phyloP scores from a whole-genome alignment of 2,797 vertebrate species.

The Eulemur mongoz region DNA sequence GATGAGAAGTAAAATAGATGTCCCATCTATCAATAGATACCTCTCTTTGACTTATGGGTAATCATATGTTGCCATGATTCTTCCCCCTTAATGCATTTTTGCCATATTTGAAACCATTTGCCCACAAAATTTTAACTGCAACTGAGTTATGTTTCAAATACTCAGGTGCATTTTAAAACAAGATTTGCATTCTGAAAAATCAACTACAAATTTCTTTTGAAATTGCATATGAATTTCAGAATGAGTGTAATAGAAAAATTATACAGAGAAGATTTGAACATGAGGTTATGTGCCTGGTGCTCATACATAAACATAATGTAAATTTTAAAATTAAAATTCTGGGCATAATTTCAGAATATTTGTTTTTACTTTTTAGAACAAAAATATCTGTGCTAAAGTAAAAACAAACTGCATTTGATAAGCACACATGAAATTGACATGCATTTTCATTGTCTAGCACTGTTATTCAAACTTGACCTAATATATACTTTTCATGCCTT shows the following conservation, averaged over 20 bases:
- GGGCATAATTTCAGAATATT: conserved; percentile 72
- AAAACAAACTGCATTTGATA: conserved; percentile 71
- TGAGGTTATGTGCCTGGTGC: conserved; percentile 58
- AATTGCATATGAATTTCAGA: conserved; percentile 66
- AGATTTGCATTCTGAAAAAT: conserved; percentile 69
- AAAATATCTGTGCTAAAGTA: conserved; percentile 64
- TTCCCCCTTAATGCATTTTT: not conserved
- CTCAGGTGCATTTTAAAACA: conserved; percentile 57
- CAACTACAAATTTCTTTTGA: conserved; percentile 61
- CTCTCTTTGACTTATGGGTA: not conserved
- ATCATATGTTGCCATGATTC: not conserved
- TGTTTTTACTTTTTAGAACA: conserved; percentile 71
- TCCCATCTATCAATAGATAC: not conserved
- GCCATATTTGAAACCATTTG: conserved; percentile 1
- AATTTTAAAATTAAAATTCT: conserved; percentile 75
- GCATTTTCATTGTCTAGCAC: conserved; percentile 17
- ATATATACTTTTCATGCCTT: not conserved
- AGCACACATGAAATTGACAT: conserved; percentile 61
- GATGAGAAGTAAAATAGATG: not conserved
- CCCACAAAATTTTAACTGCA: conserved; percentile 45
- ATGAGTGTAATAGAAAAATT: conserved; percentile 68
- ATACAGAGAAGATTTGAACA: conserved; percentile 47
- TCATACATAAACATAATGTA: conserved; percentile 78
- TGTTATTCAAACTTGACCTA: conserved; percentile 25
- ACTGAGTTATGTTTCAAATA: conserved; percentile 51